Evolutionary conservation across 2,888 invertebrate genomes (phyloP).

Genomic region (Idaea biselata): DNA sequence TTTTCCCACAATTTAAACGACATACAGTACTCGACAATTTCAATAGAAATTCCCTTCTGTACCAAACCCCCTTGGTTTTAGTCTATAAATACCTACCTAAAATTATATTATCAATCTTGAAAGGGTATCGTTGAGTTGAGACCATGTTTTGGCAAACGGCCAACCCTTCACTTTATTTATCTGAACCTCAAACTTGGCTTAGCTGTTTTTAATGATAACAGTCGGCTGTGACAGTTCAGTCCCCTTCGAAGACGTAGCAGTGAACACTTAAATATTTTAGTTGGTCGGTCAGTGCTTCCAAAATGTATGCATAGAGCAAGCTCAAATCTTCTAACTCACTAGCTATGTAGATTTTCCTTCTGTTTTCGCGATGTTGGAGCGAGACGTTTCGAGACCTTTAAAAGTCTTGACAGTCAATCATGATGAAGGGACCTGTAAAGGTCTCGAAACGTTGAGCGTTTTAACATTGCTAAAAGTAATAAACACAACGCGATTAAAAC

Average conservation of each 20-base stretch:
- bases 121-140: neutral
- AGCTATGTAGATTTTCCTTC: too few species aligned
- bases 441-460: too few species aligned
- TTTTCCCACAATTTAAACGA: too few species aligned
- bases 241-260: neutral
- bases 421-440: too few species aligned
- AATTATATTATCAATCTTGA: neutral
- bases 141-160: constrained; percentile 8
- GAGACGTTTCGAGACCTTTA: too few species aligned
- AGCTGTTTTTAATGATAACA: neutral
- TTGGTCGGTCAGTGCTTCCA: neutral
- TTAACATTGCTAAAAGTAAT: too few species aligned
- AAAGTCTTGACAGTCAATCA: too few species aligned
- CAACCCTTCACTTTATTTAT: neutral
- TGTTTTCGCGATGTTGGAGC: too few species aligned
- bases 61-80: neutral
- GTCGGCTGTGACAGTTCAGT: neutral
- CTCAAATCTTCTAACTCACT: too few species aligned
- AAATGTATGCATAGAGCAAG: constrained; percentile 13
- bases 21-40: too few species aligned
- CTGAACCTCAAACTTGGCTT: neutral
- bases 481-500: too few species aligned
- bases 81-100: neutral
- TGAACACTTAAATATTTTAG: neutral
- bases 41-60: too few species aligned